Evolutionary conservation across 2,797 vertebrate genomes (phyloP), one percentile per base, ranked within the genome.

Genomic region (Mormyrops attenuatus): DNA sequence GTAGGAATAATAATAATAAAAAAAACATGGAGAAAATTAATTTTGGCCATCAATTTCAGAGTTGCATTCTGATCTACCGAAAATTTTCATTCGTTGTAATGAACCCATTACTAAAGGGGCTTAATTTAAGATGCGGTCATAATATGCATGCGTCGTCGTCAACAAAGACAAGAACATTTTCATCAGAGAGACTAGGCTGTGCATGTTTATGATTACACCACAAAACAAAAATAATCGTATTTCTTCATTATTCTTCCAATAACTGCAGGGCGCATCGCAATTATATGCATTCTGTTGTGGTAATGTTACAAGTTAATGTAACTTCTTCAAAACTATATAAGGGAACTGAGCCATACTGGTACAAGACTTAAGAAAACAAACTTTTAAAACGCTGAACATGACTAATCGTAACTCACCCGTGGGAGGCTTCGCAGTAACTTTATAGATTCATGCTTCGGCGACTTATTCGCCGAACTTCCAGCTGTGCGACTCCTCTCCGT

Each of bases 401-500:
- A 82, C 77, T 47, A 47, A 47, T 47, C 38, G 17, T 44, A 82
- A 82, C 77, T 82, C 77, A 82, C 77, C 77, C 77, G 38, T 44
- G 41, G 77, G 77, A 82, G 77, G 77, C 77, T 82, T n/a, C 41
- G 38, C 41, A n/a, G 38, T 44, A 47, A 82, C 77, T 82, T 82
- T 82, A 44, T 82, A 82, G 41, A 82, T 44, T 22, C 77, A 82
- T 82, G 77, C 30, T 82, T 38, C 69, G 34, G 15, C 69, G 34
- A 73, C 69, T 73, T n/a, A 47, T 20, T 82, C 77, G 77, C 77
- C 77, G 41, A 82, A n/a, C 41, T 47, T 82, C 77, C 77, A 82
- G 17, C 38, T 47, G 77, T 3, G 77, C 7, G 17, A 8, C 6
- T 82, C 41, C 77, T 82, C 73, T 80, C 20, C 77, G 41, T 22